phyloP scores from a whole-genome alignment of 1,140 invertebrate species.

The Brachionus sp. region DNA sequence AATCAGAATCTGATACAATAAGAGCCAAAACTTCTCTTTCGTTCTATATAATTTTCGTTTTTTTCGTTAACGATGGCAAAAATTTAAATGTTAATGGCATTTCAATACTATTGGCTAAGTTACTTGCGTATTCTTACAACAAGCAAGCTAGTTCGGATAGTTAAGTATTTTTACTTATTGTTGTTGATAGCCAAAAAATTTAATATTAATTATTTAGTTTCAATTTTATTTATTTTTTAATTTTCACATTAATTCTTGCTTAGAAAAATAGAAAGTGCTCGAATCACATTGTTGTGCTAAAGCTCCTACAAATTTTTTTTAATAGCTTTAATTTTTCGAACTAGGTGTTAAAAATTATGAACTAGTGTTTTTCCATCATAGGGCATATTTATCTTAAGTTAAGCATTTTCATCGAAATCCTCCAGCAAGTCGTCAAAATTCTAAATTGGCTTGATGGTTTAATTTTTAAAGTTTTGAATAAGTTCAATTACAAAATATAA shows the following conservation, averaged over 20 bases:
- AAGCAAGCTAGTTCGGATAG: neutral
- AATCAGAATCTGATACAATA: neutral
- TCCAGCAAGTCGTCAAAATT: no score
- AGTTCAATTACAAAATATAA: no score
- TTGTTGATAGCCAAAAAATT: neutral
- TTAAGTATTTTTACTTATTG: neutral
- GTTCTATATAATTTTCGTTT: neutral
- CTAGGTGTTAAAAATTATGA: neutral
- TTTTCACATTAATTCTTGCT: conserved; percentile 15
- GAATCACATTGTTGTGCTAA: no score
- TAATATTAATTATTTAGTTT: conserved; percentile 14
- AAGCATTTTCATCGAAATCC: no score
- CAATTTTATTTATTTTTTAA: neutral
- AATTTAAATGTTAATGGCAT: conserved; percentile 31
- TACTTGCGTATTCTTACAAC: neutral
- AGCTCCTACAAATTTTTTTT: neutral
- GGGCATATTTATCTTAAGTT: neutral
- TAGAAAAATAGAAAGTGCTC: neutral
- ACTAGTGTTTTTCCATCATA: neutral
- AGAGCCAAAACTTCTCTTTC: neutral
- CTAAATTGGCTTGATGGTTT: no score
- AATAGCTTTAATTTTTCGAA: neutral
- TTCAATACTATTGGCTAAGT: neutral
- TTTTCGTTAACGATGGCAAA: neutral
- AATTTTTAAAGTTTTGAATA: no score